Percentiles rank a stretch among this genome's conserved stretches.
phyloP scores from a whole-genome alignment of 2,113 vertebrate species.

The Protobothrops flavoviridis region DNA sequence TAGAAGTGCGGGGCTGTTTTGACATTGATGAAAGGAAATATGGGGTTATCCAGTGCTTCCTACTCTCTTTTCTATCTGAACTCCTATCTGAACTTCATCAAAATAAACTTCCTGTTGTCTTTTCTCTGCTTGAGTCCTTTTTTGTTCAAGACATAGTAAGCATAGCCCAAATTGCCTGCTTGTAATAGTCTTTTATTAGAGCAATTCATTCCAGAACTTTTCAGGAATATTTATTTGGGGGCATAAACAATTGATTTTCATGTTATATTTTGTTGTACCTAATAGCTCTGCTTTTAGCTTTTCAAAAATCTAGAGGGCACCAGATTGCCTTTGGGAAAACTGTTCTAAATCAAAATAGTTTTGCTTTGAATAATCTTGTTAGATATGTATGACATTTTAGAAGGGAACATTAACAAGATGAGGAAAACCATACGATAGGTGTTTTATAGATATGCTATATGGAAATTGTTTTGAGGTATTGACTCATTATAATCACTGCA shows the following conservation, averaged over 20 bases:
- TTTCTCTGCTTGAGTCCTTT: background rate
- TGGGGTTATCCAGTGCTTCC: background rate
- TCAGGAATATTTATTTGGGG: background rate
- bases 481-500: background rate
- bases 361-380: background rate
- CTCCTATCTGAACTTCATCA: background rate
- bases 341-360: background rate
- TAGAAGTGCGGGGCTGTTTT: background rate
- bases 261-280: background rate
- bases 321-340: background rate
- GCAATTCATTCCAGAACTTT: background rate
- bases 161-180: background rate
- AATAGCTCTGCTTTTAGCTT: background rate
- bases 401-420: conserved; percentile 33
- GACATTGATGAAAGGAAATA: background rate
- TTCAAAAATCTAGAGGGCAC: background rate
- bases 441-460: conserved; percentile 3
- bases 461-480: background rate
- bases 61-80: background rate
- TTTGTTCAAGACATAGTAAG: background rate
- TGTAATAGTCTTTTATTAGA: background rate
- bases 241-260: background rate
- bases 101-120: background rate
- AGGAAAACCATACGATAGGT: background rate
- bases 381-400: conserved; percentile 37